Conservation (phyloP, 1,140 invertebrate species). For the Bombus fervidus region DNA sequence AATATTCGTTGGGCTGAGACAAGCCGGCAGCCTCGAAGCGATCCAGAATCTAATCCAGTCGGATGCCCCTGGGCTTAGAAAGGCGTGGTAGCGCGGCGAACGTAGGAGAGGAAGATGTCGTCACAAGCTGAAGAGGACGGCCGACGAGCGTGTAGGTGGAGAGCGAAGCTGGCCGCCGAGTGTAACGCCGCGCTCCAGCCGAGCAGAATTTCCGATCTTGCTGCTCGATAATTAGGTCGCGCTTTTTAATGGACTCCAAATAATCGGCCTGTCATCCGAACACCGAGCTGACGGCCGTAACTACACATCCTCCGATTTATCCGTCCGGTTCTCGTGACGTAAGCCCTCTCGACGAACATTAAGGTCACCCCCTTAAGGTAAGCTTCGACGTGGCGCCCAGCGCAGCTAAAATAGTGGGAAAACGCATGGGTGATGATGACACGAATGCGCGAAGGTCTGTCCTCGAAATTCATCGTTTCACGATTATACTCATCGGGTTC, state of each 20-base stretch:
- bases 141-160: slow-evolving; percentile 61
- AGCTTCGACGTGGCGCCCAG: not conserved
- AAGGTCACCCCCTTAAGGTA: slow-evolving; percentile 47
- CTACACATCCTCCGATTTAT: not conserved
- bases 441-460: slow-evolving; percentile 11
- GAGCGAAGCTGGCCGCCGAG: slow-evolving; percentile 7
- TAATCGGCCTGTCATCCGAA: slow-evolving; percentile 46
- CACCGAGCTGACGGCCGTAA: not conserved
- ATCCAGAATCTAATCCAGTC: slow-evolving; percentile 71
- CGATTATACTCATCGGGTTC: not conserved
- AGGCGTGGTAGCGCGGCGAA: slow-evolving; percentile 66
- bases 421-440: not conserved
- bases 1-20: slow-evolving; percentile 55
- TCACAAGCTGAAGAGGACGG: slow-evolving; percentile 60
- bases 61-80: slow-evolving; percentile 74
- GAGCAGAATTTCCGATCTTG: not conserved
- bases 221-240: slow-evolving; percentile 52
- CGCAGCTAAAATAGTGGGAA: not conserved
- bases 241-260: slow-evolving; percentile 49
- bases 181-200: not conserved
- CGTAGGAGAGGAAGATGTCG: slow-evolving; percentile 67
- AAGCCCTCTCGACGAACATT: slow-evolving; percentile 44
- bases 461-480: slow-evolving; percentile 18
- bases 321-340: slow-evolving; percentile 44
- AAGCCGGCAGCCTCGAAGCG: slow-evolving; percentile 59